A percentile compares a stretch with the other conserved stretches of the same genome.
Evolutionary conservation across 2,113 vertebrate genomes (phyloP).

Genomic region (Morone saxatilis): DNA sequence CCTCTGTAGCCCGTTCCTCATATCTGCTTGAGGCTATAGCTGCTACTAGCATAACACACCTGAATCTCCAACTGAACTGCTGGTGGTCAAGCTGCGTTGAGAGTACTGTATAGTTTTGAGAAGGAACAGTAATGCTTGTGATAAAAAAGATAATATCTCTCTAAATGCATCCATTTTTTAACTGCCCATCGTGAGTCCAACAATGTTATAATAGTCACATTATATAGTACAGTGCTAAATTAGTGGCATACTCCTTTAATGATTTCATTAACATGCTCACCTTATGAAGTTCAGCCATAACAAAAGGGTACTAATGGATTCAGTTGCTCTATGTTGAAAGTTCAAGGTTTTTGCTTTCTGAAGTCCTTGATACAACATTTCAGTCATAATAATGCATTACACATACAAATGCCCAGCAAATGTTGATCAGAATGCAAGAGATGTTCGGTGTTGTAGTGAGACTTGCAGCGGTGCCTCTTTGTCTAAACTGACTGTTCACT

Average conservation of each 20-base stretch:
- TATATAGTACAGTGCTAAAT: not conserved
- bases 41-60: not conserved
- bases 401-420: conserved; percentile 18
- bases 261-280: not conserved
- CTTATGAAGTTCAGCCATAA: not conserved
- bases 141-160: not conserved
- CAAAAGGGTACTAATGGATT: conserved; percentile 5
- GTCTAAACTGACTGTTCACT: not conserved
- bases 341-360: not conserved
- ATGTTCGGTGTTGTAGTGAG: not conserved
- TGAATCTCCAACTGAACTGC: not conserved
- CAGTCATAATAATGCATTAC: conserved; percentile 12
- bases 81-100: not conserved
- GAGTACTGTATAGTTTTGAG: not conserved
- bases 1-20: not conserved
- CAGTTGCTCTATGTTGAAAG: not conserved
- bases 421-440: conserved; percentile 18
- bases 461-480: not conserved
- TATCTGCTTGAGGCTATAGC: not conserved
- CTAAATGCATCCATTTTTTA: not conserved
- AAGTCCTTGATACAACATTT: not conserved
- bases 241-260: not conserved
- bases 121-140: not conserved
- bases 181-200: not conserved
- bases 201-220: too few species aligned